Evolutionary conservation across 2,888 invertebrate species (phyloP).

Genomic region (Argyresthia albistria): DNA sequence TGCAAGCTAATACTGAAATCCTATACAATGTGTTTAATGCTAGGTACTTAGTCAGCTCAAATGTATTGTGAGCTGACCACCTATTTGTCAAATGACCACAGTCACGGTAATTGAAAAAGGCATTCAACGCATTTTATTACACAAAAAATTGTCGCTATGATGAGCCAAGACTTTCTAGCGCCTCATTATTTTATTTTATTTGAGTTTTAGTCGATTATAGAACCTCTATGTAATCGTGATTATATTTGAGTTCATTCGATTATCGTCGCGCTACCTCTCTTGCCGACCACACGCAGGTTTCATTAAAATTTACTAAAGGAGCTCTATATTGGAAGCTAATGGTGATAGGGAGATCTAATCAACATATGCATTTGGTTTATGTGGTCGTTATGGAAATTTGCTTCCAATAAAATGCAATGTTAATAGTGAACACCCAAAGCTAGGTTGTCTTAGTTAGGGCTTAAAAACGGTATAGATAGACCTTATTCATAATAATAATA

Average conservation of each 20-base stretch:
- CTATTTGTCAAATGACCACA: constrained; percentile 9
- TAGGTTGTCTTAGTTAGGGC: no score
- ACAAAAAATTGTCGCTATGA: constrained; percentile 32
- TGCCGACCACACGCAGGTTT: constrained; percentile 56
- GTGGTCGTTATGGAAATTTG: no score
- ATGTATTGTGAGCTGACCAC: constrained; percentile 1
- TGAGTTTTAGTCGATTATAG: constrained; percentile 10
- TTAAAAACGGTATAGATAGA: no score
- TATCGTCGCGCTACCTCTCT: constrained; percentile 38
- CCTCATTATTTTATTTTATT: constrained; percentile 39
- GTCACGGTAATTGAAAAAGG: neutral
- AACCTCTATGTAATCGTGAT: constrained; percentile 12
- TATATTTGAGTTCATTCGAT: constrained; percentile 36
- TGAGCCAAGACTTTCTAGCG: constrained; percentile 41
- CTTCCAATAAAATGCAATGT: no score
- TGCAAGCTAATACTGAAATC: neutral
- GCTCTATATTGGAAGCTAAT: neutral
- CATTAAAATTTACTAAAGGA: constrained; percentile 28
- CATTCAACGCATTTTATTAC: constrained; percentile 21
- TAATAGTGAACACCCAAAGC: no score
- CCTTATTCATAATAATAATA: no score
- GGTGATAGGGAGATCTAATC: constrained; percentile 10
- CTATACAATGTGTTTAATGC: neutral
- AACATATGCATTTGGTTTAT: neutral
- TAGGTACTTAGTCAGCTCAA: no score